A percentile compares a stretch with the other conserved stretches of the same genome.
These are phyloP conservation scores for Watsonalla binaria DNA, from an alignment of 2,888 invertebrate genomes.

Conservation along the genomic window DNA sequence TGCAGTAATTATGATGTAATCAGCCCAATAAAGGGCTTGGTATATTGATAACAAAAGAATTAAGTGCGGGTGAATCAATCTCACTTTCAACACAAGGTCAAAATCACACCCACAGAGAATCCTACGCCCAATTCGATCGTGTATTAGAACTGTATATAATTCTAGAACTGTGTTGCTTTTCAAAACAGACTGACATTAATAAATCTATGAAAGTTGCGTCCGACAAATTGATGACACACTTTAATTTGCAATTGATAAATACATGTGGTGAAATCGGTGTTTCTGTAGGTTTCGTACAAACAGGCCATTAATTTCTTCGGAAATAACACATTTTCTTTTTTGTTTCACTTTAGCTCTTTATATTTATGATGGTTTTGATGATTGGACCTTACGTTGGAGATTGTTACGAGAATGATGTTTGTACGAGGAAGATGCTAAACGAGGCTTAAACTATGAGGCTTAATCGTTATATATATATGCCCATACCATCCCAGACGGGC, in stretches of 20 bases:
- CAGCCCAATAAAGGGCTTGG: slow-evolving; percentile 29
- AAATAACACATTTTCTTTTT: background rate
- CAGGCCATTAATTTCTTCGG: background rate
- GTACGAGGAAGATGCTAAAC: no score
- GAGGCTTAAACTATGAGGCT: no score
- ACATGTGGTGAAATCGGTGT: background rate
- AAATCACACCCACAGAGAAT: slow-evolving; percentile 35
- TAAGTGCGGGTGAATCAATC: slow-evolving; percentile 31
- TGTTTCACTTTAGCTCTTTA: background rate
- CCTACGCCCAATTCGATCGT: slow-evolving; percentile 36
- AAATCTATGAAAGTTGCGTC: slow-evolving; percentile 2
- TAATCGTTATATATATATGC: no score
- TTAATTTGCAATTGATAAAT: background rate
- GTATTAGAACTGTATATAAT: slow-evolving; percentile 22
- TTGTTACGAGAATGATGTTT: no score
- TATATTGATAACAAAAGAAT: slow-evolving; percentile 33
- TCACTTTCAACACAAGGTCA: slow-evolving; percentile 57
- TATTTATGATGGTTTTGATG: no score
- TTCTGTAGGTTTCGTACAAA: background rate
- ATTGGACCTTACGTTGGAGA: no score
- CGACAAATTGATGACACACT: background rate
- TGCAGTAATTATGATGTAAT: slow-evolving; percentile 16
- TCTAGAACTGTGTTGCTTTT: slow-evolving; percentile 15
- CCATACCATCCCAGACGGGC: no score
- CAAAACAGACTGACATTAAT: slow-evolving; percentile 5